Percentiles rank a stretch among this genome's conserved stretches.
Evolutionary conservation across 1,140 invertebrate genomes (phyloP).

Genomic region (Procambarus clarkii): DNA sequence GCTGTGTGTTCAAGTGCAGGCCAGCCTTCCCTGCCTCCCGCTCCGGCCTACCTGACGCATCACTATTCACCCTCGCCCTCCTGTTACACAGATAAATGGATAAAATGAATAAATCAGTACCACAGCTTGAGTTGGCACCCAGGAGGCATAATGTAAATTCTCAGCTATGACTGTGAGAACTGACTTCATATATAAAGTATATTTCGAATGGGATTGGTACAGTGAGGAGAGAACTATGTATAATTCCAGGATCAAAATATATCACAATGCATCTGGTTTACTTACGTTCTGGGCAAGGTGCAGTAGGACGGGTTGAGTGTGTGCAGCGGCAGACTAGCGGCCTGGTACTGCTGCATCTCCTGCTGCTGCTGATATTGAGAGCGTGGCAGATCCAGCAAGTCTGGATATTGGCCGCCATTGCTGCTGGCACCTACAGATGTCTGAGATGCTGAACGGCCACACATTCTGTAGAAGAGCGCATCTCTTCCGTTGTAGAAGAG

Average conservation of each 20-base stretch:
- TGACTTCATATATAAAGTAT: too few species aligned
- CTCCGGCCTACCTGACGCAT: not conserved
- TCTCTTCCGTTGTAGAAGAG: constrained; percentile 21
- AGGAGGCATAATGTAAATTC: too few species aligned
- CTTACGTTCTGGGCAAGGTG: constrained; percentile 45
- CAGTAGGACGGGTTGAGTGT: constrained; percentile 47
- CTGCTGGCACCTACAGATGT: constrained; percentile 14
- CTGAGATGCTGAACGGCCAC: constrained; percentile 29
- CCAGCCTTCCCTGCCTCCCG: not conserved
- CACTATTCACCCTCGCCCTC: not conserved
- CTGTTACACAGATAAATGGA: not conserved
- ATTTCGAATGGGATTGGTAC: too few species aligned
- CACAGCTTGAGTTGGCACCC: not conserved
- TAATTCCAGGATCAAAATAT: not conserved
- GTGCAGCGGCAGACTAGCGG: constrained; percentile 21
- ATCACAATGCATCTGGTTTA: not conserved
- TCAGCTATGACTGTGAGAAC: too few species aligned
- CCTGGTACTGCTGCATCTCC: constrained; percentile 3
- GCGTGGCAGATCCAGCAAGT: constrained; percentile 41
- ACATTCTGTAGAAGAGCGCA: constrained; percentile 24
- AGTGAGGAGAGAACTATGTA: too few species aligned
- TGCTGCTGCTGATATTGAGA: not conserved
- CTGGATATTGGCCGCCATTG: constrained; percentile 39
- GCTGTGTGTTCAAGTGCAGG: not conserved
- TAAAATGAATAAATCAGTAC: not conserved